Evolutionary conservation across 2,888 invertebrate genomes (phyloP), one percentile per base, ranked within the genome.

Genomic region (Drymonia ruficornis): DNA sequence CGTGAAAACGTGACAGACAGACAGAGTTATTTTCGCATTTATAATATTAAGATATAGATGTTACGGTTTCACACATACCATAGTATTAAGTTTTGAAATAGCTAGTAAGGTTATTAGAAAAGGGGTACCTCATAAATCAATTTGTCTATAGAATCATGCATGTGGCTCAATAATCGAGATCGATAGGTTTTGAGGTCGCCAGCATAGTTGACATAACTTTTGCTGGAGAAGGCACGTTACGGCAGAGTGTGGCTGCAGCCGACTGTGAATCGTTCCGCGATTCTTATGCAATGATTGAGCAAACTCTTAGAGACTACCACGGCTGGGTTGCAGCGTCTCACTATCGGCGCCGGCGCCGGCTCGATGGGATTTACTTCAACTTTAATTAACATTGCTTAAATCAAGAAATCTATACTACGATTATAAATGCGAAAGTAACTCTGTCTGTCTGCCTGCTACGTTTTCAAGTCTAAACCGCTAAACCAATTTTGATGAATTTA

Each of bases 221-320:
- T 63, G 60, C 53, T 65, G 59, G 61, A 65, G 64, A 63, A 65
- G 63, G 65, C 65, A 67, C 63, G 67, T 68, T 70, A 70, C 69
- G 63, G 52, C 68, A 67, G 63, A 72, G 72, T 65, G 72, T 61
- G 65, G 68, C 65, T 62, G 53, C 64, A 59, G 52, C 59, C 42
- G 53, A 68, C 62, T 63, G 70, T 71, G 73, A 73, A 72, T 74
- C 78, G 74, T 75, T 76, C 74, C 72, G 67, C 66, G 70, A 56
- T 65, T 67, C 67, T 84, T 84, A 81, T 80, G 77, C 74, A 83
- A 84, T 62, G 61, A 74, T 83, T 84, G 80, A 76, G 83, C 72
- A 84, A 83, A 80, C 72, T 61, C 56, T 48, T 52, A 55, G 50
- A 62, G 51, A 51, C 60, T 36, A 62, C 58, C 61, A 60, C 16